These are phyloP conservation scores for Stichopus chloronotus DNA, from an alignment of 35 echinoderm and acorn worm species.

Conservation along the genomic window DNA sequence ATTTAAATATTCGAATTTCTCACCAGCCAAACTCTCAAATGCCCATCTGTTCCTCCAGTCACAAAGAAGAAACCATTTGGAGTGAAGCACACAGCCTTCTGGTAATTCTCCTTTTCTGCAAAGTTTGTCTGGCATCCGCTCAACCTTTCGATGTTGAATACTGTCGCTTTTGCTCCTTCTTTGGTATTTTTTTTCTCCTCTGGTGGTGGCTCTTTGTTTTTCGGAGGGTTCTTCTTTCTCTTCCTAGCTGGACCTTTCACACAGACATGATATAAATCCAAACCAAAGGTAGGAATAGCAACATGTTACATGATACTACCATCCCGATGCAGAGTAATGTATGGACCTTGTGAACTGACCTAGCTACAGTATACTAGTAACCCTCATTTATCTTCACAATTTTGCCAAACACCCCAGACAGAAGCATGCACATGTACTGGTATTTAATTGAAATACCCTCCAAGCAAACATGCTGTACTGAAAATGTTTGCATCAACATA, in stretches of 20 bases:
- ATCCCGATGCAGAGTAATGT: no score
- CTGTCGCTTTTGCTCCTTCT: neutral
- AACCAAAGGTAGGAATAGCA: neutral
- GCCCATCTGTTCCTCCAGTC: conserved; percentile 80
- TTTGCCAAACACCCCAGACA: no score
- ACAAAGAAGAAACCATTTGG: conserved; percentile 89
- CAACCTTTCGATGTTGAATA: conserved; percentile 71
- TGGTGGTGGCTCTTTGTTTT: conserved; percentile 26
- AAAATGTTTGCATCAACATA: no score
- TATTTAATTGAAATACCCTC: no score
- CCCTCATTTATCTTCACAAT: no score
- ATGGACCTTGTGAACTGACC: no score
- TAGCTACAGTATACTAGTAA: no score
- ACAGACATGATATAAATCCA: neutral
- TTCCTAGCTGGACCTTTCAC: conserved; percentile 6
- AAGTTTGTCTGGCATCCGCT: conserved; percentile 77
- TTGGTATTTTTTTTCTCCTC: neutral
- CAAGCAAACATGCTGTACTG: no score
- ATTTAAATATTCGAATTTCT: neutral
- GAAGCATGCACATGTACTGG: no score
- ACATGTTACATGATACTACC: neutral
- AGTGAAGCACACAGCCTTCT: conserved; percentile 89
- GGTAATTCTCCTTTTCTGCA: conserved; percentile 67
- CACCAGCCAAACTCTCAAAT: conserved; percentile 88
- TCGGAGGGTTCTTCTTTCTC: conserved; percentile 38